Base-by-base conservation (phyloP, 2,113 vertebrate species). In the Ailuropoda melanoleuca region DNA sequence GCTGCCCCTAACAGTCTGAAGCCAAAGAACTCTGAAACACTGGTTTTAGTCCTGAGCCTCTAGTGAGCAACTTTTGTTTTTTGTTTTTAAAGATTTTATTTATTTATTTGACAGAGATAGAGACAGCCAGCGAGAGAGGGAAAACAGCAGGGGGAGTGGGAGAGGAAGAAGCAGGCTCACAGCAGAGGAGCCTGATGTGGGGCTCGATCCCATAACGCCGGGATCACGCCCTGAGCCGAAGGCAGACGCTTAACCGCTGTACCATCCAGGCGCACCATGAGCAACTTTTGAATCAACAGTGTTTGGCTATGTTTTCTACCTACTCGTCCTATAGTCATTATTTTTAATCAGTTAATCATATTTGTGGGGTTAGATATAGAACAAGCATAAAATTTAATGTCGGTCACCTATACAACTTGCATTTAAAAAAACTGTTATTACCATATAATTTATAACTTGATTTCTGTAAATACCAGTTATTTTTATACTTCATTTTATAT, bases 401-500 rank as follows among this genome's bases (percentile, higher is more conserved):
- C 34, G 34, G 15, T 56, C 60, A 87, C 72, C 21, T 39, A 46
- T 37, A 87, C 43, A 80, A 56, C 75, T 3, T 87, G 21, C 92
- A 86, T 80, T 89, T 34, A 31, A 95, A 55, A 90, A 68, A 91
- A 50, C 0, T 39, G 18, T 31, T 77, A 55, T 39, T 86, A 91
- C 23, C 60, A 72, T 26, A 50, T 60, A 78, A 50, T 78, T 90
- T 88, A 60, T 66, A 78, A 78, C 80, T 90, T 86, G 34, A 86
- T 78, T 85, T 70, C 13, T 95, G 66, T 82, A 93, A n/a, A 66
- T 31, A 93, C 56, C 8, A 82, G 77, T 90, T 83, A 68, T 53
- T 75, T 94, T 82, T 55, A 64, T n/a, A 91, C 14, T 94, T 78
- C 53, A 93, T 39, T 58, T 77, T 78, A 62, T 26, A 95, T 60